Base-by-base conservation (phyloP, 2,797 vertebrate species). In the Phaenicophaeus curvirostris region DNA sequence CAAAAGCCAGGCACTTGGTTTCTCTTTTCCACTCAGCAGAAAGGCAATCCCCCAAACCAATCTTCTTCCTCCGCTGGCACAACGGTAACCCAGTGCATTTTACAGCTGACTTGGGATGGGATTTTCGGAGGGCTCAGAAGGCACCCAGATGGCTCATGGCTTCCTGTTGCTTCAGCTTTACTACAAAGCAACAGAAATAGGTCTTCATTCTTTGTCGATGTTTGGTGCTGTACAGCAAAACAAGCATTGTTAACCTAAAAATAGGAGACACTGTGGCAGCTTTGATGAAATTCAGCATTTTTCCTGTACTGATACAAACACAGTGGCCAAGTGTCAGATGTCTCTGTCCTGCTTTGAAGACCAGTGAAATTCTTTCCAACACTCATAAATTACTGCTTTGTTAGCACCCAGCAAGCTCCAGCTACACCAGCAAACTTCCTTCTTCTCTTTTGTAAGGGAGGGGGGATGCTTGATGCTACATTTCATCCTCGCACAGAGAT, bases 81-180 rank as follows among this genome's bases (percentile, higher is more conserved):
- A 30, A n/a, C 1, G 4, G 54, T 27, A 51, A 75, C 51, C 46
- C 41, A 28, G 57, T 8, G 39, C 16, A 5, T 44, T 89, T 80
- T 69, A 71, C 62, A 48, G 15, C 39, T 42, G 42, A 61, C 18
- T 46, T 3, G 1, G 73, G 69, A 87, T 53, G 31, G 65, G 41
- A 15, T 23, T 91, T 92, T 85, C 50, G 79, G 50, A 87, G 89
- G 79, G 50, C 68, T 91, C 63, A 65, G 94, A 86, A 88, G 91
- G 54, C 87, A 93, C 62, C 59, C 91, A 90, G 78, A 79, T 87
- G 85, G 80, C 67, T 96, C 74, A 72, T 11, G 5, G 78, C 85
- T 95, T 97, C 96, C 96, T 95, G 92, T 90, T 76, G 58, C 90
- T 91, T 78, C 77, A 89, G 65, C 59, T 96, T 93, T 91, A 97